phyloP scores from a whole-genome alignment of 1,140 invertebrate genomes.

The Anastrepha ludens region DNA sequence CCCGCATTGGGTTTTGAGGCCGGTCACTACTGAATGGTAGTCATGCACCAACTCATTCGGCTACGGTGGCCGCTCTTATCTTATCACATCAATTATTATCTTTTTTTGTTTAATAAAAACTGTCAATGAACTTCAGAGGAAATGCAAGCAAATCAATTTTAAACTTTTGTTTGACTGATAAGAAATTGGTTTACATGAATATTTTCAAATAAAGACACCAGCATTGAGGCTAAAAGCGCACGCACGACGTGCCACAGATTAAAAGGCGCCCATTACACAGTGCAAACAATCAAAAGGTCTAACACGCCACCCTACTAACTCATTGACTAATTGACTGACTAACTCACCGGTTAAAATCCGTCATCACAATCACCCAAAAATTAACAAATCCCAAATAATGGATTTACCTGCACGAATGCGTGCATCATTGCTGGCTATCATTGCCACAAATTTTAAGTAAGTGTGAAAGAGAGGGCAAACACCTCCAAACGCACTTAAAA shows the following conservation, averaged over 20 bases:
- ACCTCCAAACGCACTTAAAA: background rate
- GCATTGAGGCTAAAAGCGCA: background rate
- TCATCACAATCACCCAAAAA: background rate
- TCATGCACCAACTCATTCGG: too few relatives aligned
- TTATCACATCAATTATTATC: background rate
- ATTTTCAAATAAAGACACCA: background rate
- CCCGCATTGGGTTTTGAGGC: too few relatives aligned
- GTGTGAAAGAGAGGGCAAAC: background rate
- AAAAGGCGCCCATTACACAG: background rate
- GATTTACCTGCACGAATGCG: background rate
- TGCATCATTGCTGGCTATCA: background rate
- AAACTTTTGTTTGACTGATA: background rate
- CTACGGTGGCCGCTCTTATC: background rate
- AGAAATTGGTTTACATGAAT: background rate
- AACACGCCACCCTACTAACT: background rate
- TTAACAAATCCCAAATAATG: background rate
- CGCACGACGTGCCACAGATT: background rate
- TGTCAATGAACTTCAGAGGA: constrained; percentile 36
- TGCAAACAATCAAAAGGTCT: background rate
- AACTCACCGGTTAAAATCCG: too few relatives aligned
- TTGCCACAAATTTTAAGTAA: background rate
- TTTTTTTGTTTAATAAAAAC: background rate
- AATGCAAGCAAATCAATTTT: background rate
- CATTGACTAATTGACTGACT: background rate
- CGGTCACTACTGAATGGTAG: too few relatives aligned